Conservation (phyloP, 1,140 invertebrate species). For the Pantala flavescens region DNA sequence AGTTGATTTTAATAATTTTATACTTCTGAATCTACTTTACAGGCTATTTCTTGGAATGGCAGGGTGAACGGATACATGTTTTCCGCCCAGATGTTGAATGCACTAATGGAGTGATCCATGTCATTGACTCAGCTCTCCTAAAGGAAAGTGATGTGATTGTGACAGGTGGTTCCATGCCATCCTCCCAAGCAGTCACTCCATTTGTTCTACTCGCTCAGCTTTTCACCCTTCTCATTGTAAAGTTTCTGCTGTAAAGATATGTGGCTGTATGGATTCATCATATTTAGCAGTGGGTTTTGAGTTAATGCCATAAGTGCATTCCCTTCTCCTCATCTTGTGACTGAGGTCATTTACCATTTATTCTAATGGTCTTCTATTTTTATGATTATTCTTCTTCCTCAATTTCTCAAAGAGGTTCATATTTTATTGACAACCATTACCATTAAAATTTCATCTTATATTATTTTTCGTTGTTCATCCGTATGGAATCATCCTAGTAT, state of each 20-base stretch:
- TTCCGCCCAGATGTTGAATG: slow-evolving; percentile 79
- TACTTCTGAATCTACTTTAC: slow-evolving; percentile 25
- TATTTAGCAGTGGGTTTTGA: neutral
- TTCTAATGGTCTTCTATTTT: no score
- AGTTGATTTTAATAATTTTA: no score
- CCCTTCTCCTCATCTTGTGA: neutral
- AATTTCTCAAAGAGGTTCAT: no score
- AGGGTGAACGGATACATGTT: slow-evolving; percentile 68
- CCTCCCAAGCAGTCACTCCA: neutral
- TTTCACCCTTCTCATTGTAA: neutral
- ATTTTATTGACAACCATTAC: no score
- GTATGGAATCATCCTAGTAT: neutral
- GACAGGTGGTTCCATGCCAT: slow-evolving; percentile 33
- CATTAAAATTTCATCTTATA: no score
- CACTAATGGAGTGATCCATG: slow-evolving; percentile 87
- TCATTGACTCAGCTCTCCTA: slow-evolving; percentile 74
- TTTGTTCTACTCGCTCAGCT: neutral
- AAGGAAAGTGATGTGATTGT: slow-evolving; percentile 73
- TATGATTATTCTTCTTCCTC: no score
- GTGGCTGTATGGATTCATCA: neutral
- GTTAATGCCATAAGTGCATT: neutral
- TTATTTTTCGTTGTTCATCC: no score
- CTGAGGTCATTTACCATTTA: neutral
- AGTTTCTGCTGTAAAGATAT: neutral
- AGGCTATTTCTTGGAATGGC: slow-evolving; percentile 77